Evolutionary conservation across 1,140 invertebrate genomes (phyloP).

Genomic region (Ooceraea biroi): DNA sequence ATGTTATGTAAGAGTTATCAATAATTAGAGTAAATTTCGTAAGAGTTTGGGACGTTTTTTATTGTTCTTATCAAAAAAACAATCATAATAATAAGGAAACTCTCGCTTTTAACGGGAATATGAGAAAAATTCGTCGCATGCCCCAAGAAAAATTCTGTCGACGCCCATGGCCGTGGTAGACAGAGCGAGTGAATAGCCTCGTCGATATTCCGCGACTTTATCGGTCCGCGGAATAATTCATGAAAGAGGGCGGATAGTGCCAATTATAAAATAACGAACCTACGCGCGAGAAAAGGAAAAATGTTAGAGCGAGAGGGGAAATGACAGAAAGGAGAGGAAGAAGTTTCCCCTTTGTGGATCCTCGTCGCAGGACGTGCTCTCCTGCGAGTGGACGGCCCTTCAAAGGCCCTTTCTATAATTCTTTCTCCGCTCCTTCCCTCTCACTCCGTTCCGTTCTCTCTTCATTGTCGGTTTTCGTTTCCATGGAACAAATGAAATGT

Average conservation of each 20-base stretch:
- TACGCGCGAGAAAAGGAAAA: conserved; percentile 51
- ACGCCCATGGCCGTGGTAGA: conserved; percentile 31
- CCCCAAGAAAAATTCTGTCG: conserved; percentile 25
- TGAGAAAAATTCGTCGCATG: conserved; percentile 2
- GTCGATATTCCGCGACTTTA: conserved; percentile 79
- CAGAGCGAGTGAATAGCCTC: conserved; percentile 40
- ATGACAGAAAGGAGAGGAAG: conserved; percentile 57
- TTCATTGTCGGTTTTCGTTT: conserved; percentile 35
- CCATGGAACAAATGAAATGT: conserved; percentile 55
- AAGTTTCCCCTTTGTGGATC: conserved; percentile 74
- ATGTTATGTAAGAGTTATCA: too few species aligned
- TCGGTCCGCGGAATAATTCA: conserved; percentile 80
- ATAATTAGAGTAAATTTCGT: too few species aligned
- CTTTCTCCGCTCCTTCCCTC: conserved; percentile 13
- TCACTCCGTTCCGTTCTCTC: neutral
- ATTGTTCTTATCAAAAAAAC: neutral
- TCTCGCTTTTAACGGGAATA: neutral
- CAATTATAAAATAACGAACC: conserved; percentile 83
- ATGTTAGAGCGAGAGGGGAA: conserved; percentile 58
- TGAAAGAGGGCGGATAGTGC: conserved; percentile 81
- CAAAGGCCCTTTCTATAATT: conserved; percentile 45
- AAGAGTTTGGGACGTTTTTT: too few species aligned
- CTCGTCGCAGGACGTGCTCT: conserved; percentile 66
- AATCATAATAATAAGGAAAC: neutral
- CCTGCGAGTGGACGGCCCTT: conserved; percentile 50